Base-by-base conservation (phyloP, 2,113 vertebrate genomes). In the Penelope pileata region DNA sequence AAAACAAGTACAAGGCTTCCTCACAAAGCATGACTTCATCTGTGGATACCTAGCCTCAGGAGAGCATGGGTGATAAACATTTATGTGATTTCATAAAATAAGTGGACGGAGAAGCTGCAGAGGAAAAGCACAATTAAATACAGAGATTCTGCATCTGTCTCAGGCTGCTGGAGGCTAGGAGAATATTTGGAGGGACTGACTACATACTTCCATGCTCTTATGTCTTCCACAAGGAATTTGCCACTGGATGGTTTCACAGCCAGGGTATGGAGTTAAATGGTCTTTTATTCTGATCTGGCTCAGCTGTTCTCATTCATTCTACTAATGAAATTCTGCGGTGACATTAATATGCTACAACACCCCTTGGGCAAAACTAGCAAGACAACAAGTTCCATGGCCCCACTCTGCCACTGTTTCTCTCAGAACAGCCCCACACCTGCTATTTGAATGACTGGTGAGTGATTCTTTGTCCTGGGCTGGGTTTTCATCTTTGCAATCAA, bases 61-160 rank as follows among this genome's bases (percentile, higher is more conserved):
- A 70, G 19, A 45, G 3, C 1, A 1, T 66, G 63, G 45, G 38
- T 48, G 80, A 75, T 60, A 54, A 91, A 64, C 0, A 0, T 36
- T 84, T 70, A 48, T 38, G 27, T 50, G 56, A 30, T 70, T 75
- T 88, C 74, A 43, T 85, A 66, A 80, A 94, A 70, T 38, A 80
- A 48, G 40, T 74, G n/a, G 53, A 68, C 56, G 43, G n/a, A 78
- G 66, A 45, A 1, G 0, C 30, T 79, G 68, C 56, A 64, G 63
- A 66, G 62, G 56, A 88, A 84, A 66, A 81, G 34, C 26, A 75
- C 50, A 54, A 70, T n/a, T 75, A 59, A 88, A 70, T 48, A 64
- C 18, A 54, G 43, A 53, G 56, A 58, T 48, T 85, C 69, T 66
- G 60, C 74, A 76, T 79, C 68, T 76, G 68, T 76, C 84, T 91